phyloP scores from a whole-genome alignment of 2,113 vertebrate species.

The Nothoprocta perdicaria region DNA sequence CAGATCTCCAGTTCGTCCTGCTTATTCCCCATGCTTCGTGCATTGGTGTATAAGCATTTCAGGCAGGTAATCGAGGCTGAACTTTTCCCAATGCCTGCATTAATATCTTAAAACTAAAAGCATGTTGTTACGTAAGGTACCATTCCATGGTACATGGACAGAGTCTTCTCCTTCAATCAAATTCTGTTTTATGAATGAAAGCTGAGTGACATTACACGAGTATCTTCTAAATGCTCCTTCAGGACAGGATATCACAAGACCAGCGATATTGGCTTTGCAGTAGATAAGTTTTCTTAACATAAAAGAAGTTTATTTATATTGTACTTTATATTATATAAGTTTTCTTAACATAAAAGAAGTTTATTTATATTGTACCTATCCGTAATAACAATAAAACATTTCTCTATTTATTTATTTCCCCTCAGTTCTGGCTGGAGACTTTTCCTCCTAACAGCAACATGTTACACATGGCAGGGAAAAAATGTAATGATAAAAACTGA shows the following conservation, averaged over 20 bases:
- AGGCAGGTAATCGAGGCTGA: too few species aligned
- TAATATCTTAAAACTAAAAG: not conserved
- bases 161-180: not conserved
- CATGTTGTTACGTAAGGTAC: not conserved
- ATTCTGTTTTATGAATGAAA: not conserved
- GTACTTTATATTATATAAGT: not conserved
- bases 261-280: not conserved
- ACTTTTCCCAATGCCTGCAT: too few species aligned
- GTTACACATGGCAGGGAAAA: not conserved
- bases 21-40: too few species aligned
- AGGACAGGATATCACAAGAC: not conserved
- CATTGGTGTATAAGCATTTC: too few species aligned
- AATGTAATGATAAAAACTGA: not conserved
- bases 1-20: too few species aligned
- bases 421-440: not conserved
- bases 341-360: not conserved
- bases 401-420: not conserved
- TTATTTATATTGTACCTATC: not conserved
- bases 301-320: not conserved
- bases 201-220: not conserved
- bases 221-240: not conserved
- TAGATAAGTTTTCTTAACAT: not conserved
- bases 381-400: not conserved
- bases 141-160: rapidly evolving
- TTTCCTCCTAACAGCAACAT: not conserved